Conservation (phyloP, 2,797 vertebrate species). For the Eupleurogrammus muticus region DNA sequence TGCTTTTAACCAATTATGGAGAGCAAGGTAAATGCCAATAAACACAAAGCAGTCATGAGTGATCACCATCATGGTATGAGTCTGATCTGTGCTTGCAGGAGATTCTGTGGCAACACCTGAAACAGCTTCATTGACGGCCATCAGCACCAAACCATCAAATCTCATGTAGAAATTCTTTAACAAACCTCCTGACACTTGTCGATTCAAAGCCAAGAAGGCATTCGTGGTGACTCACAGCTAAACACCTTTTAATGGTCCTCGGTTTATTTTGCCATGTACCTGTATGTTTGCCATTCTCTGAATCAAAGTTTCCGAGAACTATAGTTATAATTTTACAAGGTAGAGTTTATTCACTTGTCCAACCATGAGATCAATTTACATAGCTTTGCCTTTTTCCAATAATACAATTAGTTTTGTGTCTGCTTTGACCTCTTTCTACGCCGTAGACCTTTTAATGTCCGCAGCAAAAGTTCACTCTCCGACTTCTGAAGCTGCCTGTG, state of each 20-base stretch:
- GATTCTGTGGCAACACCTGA: slow-evolving; percentile 32
- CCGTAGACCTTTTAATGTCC: slow-evolving; percentile 56
- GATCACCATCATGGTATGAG: slow-evolving; percentile 18
- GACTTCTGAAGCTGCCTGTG: slow-evolving; percentile 70
- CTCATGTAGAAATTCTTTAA: slow-evolving; percentile 6
- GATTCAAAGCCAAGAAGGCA: slow-evolving; percentile 39
- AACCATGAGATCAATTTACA: slow-evolving; percentile 60
- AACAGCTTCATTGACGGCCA: slow-evolving; percentile 10
- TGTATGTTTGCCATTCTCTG: slow-evolving; percentile 13
- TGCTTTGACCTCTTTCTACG: slow-evolving; percentile 49
- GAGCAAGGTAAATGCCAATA: slow-evolving; percentile 27
- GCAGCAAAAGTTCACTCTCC: slow-evolving; percentile 60
- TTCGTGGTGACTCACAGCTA: neutral
- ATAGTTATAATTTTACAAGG: slow-evolving; percentile 35
- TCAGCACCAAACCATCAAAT: slow-evolving; percentile 21
- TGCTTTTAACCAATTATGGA: slow-evolving; percentile 6
- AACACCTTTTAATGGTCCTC: slow-evolving; percentile 19
- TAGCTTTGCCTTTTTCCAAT: slow-evolving; percentile 49
- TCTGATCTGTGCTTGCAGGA: slow-evolving; percentile 10
- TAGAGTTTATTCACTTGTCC: slow-evolving; percentile 51
- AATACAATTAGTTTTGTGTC: slow-evolving; percentile 57
- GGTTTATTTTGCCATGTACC: slow-evolving; percentile 31
- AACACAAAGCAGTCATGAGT: slow-evolving; percentile 34
- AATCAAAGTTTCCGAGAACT: slow-evolving; percentile 41
- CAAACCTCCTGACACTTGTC: slow-evolving; percentile 14